Percentiles rank a stretch among this genome's conserved stretches.
Conservation (phyloP, 2,797 vertebrate genomes). For the Corythornis leucogaster region DNA sequence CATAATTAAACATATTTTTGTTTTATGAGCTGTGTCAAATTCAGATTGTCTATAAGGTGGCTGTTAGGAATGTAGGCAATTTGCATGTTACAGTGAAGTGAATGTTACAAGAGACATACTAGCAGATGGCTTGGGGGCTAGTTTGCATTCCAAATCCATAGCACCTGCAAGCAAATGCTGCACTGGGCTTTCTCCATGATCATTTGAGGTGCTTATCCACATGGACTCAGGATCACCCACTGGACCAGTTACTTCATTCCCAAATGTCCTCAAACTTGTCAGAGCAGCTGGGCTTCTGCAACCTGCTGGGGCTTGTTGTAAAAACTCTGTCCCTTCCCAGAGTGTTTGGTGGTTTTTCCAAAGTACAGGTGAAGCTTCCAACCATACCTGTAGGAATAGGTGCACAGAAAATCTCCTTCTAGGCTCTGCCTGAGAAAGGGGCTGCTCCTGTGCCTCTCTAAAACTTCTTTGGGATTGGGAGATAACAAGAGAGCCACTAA, state of each 20-base stretch:
- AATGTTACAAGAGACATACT: slow-evolving; percentile 16
- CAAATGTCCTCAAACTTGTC: accelerated
- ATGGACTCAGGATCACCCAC: neutral
- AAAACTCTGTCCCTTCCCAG: accelerated
- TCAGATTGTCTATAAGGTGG: slow-evolving; percentile 6
- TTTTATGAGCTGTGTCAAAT: slow-evolving; percentile 46
- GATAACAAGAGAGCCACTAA: neutral
- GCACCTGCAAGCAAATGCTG: slow-evolving; percentile 39
- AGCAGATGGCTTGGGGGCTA: slow-evolving; percentile 38
- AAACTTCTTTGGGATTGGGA: neutral
- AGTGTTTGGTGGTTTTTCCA: neutral
- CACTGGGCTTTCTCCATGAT: neutral
- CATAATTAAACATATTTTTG: slow-evolving; percentile 57
- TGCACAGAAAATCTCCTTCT: neutral
- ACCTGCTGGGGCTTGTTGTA: neutral
- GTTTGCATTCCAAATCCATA: slow-evolving; percentile 17
- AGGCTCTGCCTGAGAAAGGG: neutral
- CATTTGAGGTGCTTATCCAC: neutral
- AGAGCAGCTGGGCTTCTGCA: neutral
- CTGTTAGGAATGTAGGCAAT: slow-evolving; percentile 19
- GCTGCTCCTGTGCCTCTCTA: neutral
- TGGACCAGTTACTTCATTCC: neutral
- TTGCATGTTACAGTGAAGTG: slow-evolving; percentile 15
- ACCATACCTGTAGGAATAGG: neutral
- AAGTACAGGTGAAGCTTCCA: neutral